phyloP scores from a whole-genome alignment of 2,797 vertebrate species.

The Zenarchopterus dispar region DNA sequence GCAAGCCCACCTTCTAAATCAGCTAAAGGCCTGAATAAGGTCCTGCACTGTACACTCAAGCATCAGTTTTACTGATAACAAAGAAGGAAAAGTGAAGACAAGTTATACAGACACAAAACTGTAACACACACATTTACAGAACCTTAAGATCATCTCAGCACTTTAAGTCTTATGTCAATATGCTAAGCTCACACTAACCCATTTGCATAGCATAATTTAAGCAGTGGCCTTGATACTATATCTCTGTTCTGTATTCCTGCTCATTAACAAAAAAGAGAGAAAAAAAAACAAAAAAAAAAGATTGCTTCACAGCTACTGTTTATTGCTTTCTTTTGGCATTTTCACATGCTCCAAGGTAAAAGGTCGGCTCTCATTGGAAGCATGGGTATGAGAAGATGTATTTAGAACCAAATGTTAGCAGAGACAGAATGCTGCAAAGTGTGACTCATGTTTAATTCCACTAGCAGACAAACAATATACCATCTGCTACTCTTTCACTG shows the following conservation, averaged over 20 bases:
- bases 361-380: conserved; percentile 27
- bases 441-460: conserved; percentile 26
- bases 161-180: conserved; percentile 62
- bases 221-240: conserved; percentile 48
- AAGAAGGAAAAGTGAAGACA: neutral
- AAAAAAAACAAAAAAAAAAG: conserved; percentile 18
- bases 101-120: conserved; percentile 28
- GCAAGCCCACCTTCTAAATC: no score
- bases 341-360: conserved; percentile 33
- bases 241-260: conserved; percentile 38
- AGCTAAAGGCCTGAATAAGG: no score
- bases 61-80: neutral
- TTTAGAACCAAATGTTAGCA: conserved; percentile 27
- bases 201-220: conserved; percentile 64
- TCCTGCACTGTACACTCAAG: no score
- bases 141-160: conserved; percentile 47
- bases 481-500: neutral
- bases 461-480: neutral
- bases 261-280: conserved; percentile 65
- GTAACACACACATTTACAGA: conserved; percentile 24
- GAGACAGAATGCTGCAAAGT: conserved; percentile 4
- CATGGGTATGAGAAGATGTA: conserved; percentile 18
- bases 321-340: conserved; percentile 37
- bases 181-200: conserved; percentile 67
- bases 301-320: conserved; percentile 32